phyloP scores from a whole-genome alignment of 64 coral and sea anemone genomes.

The Hydrozoanthus tunicans region DNA sequence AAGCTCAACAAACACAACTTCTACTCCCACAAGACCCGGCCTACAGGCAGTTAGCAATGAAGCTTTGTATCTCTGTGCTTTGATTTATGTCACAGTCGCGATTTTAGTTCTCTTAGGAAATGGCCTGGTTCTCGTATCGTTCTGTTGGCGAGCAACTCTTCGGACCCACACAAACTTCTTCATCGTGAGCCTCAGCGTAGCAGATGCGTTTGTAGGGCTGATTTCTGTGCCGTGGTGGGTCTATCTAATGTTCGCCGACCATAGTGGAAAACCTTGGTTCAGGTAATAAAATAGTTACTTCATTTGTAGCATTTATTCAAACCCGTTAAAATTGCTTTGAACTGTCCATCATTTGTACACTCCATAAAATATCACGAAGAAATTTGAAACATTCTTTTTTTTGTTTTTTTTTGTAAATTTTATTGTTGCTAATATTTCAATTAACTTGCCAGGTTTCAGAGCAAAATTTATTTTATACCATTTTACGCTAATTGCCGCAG shows the following conservation, averaged over 20 bases:
- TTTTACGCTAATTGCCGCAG: not conserved
- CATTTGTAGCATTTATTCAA: not conserved
- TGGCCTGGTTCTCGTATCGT: conserved; percentile 59
- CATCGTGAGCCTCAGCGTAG: conserved; percentile 68
- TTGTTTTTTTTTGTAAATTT: not conserved
- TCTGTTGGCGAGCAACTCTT: conserved; percentile 32
- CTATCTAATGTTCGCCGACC: conserved; percentile 28
- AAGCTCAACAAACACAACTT: not conserved
- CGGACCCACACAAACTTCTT: conserved; percentile 76
- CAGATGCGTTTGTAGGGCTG: conserved; percentile 68
- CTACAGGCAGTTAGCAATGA: not conserved
- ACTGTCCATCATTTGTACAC: not conserved
- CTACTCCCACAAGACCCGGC: not conserved
- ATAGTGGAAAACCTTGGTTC: conserved; percentile 43
- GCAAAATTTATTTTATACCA: not conserved
- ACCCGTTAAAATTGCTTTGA: not conserved
- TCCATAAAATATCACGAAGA: not conserved
- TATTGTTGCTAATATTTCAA: not conserved
- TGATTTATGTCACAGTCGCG: conserved; percentile 42
- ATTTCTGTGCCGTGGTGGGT: conserved; percentile 78
- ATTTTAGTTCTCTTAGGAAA: conserved; percentile 59
- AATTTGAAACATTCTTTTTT: not conserved
- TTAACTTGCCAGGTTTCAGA: not conserved
- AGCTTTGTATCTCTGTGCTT: conserved; percentile 38
- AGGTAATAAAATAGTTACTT: not conserved